phyloP scores from a whole-genome alignment of 2,113 vertebrate genomes.

The Hydropotes inermis region DNA sequence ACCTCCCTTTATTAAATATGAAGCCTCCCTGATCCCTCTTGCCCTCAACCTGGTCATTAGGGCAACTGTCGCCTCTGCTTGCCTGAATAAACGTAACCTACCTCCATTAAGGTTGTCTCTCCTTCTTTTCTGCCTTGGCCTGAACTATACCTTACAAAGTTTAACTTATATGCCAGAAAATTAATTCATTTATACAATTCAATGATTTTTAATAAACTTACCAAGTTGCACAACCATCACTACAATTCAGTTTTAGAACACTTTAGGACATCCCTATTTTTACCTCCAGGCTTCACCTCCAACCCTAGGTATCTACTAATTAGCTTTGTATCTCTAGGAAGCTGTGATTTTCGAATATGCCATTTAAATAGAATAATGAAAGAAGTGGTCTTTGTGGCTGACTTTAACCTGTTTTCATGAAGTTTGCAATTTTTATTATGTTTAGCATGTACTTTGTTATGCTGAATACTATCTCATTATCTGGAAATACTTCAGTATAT shows the following conservation, averaged over 20 bases:
- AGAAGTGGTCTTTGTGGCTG: background rate
- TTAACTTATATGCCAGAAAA: background rate
- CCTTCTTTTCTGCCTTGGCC: background rate
- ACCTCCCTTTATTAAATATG: background rate
- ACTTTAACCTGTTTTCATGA: background rate
- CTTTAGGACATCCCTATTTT: background rate
- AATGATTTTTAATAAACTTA: background rate
- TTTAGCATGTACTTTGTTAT: background rate
- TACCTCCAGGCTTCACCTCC: background rate
- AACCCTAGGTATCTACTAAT: background rate
- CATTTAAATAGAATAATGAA: background rate
- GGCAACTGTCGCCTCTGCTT: background rate
- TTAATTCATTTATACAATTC: background rate
- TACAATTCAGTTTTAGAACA: background rate
- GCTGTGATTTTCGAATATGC: background rate
- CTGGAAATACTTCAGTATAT: background rate
- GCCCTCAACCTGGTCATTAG: accelerated
- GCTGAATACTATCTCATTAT: background rate
- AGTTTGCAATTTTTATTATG: background rate
- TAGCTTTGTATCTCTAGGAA: background rate
- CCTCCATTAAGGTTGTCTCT: background rate
- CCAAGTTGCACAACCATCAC: background rate
- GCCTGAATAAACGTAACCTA: background rate
- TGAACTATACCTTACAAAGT: background rate
- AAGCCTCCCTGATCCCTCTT: background rate